Evolutionary conservation across 2,113 vertebrate genomes (phyloP).

Genomic region (Chascanopsetta lugubris): DNA sequence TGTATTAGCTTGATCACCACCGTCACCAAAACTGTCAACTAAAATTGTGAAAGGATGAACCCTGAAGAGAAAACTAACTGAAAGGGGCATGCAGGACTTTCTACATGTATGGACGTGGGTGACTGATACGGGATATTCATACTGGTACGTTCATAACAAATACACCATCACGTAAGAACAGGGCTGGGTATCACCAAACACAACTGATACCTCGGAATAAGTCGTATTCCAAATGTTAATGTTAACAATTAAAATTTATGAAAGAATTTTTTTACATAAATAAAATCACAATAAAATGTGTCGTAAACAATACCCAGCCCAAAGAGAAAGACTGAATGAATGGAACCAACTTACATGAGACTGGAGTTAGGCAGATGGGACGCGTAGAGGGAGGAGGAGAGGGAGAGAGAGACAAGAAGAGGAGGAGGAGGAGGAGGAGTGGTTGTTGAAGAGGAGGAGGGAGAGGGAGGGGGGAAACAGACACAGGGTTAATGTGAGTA

Average conservation of each 20-base stretch:
- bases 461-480: conserved; percentile 86
- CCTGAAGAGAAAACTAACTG: conserved; percentile 1
- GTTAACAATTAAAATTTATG: no score
- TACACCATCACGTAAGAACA: conserved; percentile 38
- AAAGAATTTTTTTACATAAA: no score
- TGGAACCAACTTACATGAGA: conserved; percentile 98
- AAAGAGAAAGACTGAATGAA: conserved; percentile 73
- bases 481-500: conserved; percentile 91
- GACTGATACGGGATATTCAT: conserved; percentile 30
- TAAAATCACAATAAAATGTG: conserved; percentile 3
- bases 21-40: conserved; percentile 18
- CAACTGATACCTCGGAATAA: not conserved
- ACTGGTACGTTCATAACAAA: conserved; percentile 40
- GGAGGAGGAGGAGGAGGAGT: conserved; percentile 80
- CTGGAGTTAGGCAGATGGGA: conserved; percentile 95
- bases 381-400: conserved; percentile 85
- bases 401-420: conserved; percentile 87
- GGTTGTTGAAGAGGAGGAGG: conserved; percentile 85
- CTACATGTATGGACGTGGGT: conserved; percentile 28
- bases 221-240: no score
- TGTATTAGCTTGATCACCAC: conserved; percentile 3
- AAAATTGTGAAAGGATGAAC: conserved; percentile 30
- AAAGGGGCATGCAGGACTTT: conserved; percentile 48
- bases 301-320: conserved; percentile 57
- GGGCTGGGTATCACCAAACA: conserved; percentile 53